phyloP scores from a whole-genome alignment of 2,797 vertebrate genomes.

The Sus cebifrons region DNA sequence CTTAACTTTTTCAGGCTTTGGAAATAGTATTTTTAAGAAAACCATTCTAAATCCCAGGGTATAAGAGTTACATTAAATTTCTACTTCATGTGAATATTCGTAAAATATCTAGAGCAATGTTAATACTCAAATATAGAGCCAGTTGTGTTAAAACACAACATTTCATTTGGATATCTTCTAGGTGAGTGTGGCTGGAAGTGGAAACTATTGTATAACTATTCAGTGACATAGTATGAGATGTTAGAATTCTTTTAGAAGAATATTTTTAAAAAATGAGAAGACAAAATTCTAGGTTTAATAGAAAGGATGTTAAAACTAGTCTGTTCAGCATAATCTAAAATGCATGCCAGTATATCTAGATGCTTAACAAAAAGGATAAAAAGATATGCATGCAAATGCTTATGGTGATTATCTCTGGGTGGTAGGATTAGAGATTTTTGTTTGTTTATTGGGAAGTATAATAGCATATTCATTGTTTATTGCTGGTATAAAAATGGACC shows the following conservation, averaged over 20 bases:
- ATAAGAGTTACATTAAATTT: not conserved
- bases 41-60: not conserved
- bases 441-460: not conserved
- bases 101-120: constrained; percentile 15
- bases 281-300: not conserved
- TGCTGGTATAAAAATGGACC: not conserved
- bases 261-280: not conserved
- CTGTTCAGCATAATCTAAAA: constrained; percentile 15
- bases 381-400: not conserved
- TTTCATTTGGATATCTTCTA: too few species aligned
- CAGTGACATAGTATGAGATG: not conserved
- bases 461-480: not conserved
- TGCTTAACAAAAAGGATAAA: not conserved
- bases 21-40: constrained; percentile 17
- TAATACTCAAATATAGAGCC: not conserved
- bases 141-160: too few species aligned
- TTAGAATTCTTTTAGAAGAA: constrained; percentile 9
- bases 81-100: not conserved
- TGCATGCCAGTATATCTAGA: not conserved
- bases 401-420: not conserved
- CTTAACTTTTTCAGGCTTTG: not conserved
- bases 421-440: not conserved
- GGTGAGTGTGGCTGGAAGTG: too few species aligned
- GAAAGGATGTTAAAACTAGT: constrained; percentile 4
- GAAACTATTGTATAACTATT: not conserved